These are phyloP conservation scores for Tachysurus vachellii DNA, from an alignment of 2,113 vertebrate genomes.

Conservation along the genomic window DNA sequence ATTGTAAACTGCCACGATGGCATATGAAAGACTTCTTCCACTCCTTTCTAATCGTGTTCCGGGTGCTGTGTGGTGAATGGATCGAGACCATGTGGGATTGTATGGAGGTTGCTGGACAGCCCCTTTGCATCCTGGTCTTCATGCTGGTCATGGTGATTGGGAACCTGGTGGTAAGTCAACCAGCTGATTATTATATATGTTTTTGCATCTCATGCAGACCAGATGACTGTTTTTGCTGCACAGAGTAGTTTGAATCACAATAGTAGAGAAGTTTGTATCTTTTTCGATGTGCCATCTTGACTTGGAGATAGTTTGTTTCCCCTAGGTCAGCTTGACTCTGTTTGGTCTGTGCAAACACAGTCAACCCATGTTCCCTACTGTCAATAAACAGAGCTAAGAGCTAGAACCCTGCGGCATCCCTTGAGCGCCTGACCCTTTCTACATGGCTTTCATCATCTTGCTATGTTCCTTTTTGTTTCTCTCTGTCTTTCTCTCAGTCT, in stretches of 20 bases:
- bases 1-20: conserved; percentile 88
- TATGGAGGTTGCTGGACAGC: conserved; percentile 83
- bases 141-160: conserved; percentile 94
- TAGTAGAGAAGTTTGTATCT: background rate
- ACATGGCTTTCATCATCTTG: conserved; percentile 23
- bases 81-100: conserved; percentile 99
- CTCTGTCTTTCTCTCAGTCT: conserved; percentile 19
- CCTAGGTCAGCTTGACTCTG: conserved; percentile 31
- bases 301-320: conserved; percentile 28
- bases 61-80: conserved; percentile 96
- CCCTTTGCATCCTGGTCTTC: conserved; percentile 87
- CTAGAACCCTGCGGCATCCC: conserved; percentile 40
- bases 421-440: conserved; percentile 23
- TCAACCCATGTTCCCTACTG: conserved; percentile 49
- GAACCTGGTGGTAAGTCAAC: conserved; percentile 91
- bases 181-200: background rate
- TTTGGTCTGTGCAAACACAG: conserved; percentile 47
- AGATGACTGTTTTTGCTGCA: background rate
- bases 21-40: conserved; percentile 98
- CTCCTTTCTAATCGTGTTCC: conserved; percentile 89
- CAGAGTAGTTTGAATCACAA: background rate
- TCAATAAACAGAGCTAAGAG: conserved; percentile 43
- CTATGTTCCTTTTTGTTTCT: conserved; percentile 24
- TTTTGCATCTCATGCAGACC: background rate
- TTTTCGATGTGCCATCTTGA: conserved; percentile 35